phyloP scores from a whole-genome alignment of 2,888 invertebrate species.

The Drosophila prostipennis region DNA sequence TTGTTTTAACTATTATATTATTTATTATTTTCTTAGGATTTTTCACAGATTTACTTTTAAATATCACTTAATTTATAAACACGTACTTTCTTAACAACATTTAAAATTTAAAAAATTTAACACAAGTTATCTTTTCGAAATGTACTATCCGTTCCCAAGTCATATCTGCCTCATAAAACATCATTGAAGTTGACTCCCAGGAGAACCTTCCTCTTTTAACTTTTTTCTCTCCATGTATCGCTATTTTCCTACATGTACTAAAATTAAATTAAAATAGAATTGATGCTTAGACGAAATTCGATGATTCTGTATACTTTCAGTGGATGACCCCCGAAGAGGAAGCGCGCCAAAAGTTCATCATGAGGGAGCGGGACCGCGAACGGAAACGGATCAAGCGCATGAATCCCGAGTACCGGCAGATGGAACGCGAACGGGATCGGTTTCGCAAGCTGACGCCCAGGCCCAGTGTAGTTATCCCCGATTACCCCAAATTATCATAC shows the following conservation, averaged over 20 bases:
- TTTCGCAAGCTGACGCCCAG: conserved; percentile 80
- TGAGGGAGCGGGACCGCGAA: conserved; percentile 78
- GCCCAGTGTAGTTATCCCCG: conserved; percentile 74
- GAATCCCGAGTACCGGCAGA: conserved; percentile 79
- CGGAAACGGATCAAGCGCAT: conserved; percentile 76
- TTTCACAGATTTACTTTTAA: no score
- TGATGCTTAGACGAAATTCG: conserved; percentile 13
- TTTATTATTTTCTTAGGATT: no score
- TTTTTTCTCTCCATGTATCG: background rate
- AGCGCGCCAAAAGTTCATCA: conserved; percentile 78
- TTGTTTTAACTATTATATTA: no score
- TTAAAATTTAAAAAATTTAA: no score
- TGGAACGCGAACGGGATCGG: conserved; percentile 78
- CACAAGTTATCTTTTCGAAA: background rate
- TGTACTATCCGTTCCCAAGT: background rate
- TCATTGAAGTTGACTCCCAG: conserved; percentile 43
- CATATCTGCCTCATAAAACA: background rate
- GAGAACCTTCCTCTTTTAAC: background rate
- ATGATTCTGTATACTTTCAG: conserved; percentile 62
- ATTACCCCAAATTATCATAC: conserved; percentile 13
- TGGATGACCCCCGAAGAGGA: conserved; percentile 79
- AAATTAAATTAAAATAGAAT: background rate
- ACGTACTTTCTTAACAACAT: no score
- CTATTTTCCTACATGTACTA: background rate
- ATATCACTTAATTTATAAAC: no score